Percentiles rank a stretch among this genome's conserved stretches.
phyloP scores from a whole-genome alignment of 2,113 vertebrate genomes.

The Crotalus horridus region DNA sequence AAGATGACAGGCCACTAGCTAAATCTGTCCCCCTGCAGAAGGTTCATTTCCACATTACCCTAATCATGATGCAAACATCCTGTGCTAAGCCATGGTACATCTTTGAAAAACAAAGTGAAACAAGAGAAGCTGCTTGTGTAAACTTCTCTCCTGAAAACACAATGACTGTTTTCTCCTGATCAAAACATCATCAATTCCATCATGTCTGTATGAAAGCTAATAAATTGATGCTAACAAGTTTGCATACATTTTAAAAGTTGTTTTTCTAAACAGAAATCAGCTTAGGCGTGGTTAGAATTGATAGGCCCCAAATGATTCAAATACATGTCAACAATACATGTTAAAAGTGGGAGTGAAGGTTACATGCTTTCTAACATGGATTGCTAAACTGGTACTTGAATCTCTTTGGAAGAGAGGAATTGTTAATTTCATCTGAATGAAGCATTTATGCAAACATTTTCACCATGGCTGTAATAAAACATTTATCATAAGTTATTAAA shows the following conservation, averaged over 20 bases:
- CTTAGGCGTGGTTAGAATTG: background rate
- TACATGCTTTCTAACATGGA: background rate
- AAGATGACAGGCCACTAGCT: background rate
- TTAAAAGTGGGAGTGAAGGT: background rate
- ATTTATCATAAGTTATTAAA: conserved; percentile 48
- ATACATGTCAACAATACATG: background rate
- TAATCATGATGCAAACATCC: background rate
- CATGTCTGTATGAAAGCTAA: background rate
- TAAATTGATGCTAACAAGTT: background rate
- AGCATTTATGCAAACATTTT: conserved; percentile 61
- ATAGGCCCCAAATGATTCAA: background rate
- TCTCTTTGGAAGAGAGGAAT: conserved; percentile 49
- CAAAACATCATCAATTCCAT: background rate
- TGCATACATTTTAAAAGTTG: background rate
- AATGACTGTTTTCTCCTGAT: background rate
- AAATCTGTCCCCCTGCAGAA: background rate
- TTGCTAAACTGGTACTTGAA: conserved; percentile 66
- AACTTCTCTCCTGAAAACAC: background rate
- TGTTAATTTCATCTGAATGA: conserved; percentile 62
- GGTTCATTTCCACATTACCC: background rate
- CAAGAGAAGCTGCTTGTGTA: background rate
- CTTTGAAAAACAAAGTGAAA: background rate
- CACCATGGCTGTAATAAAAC: conserved; percentile 45
- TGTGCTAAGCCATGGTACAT: background rate
- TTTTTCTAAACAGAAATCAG: background rate